phyloP scores from a whole-genome alignment of 2,888 invertebrate genomes.

The Thecophora atra region DNA sequence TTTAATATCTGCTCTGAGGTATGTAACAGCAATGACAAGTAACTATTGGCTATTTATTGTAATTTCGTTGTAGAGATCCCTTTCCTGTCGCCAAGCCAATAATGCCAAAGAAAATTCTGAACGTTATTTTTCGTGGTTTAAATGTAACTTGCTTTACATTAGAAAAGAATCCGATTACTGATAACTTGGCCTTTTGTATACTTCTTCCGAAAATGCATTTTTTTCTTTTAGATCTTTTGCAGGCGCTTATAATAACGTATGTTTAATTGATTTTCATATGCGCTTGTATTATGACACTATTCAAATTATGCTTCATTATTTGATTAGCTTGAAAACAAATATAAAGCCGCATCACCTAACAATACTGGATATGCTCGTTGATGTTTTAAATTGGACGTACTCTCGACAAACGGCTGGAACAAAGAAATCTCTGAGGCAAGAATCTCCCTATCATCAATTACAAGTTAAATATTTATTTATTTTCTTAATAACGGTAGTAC shows the following conservation, averaged over 20 bases:
- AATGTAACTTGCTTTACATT: slow-evolving; percentile 51
- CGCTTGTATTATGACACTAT: too few relatives aligned
- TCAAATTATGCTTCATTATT: background rate
- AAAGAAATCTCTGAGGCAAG: slow-evolving; percentile 53
- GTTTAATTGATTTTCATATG: slow-evolving; percentile 34
- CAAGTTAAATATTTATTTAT: background rate
- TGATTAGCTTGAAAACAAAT: slow-evolving; percentile 50
- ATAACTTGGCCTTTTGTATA: slow-evolving; percentile 54
- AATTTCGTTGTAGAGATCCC: slow-evolving; percentile 49
- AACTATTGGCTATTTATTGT: background rate
- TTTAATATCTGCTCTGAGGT: slow-evolving; percentile 51
- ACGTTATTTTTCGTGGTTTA: slow-evolving; percentile 54
- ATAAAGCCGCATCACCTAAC: slow-evolving; percentile 49
- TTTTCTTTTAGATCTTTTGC: slow-evolving; percentile 50
- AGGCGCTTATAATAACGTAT: slow-evolving; percentile 52
- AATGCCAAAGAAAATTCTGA: slow-evolving; percentile 52
- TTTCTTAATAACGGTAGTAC: slow-evolving; percentile 39
- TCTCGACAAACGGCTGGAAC: slow-evolving; percentile 47
- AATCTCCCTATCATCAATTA: background rate
- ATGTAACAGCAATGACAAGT: slow-evolving; percentile 16
- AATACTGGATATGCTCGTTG: slow-evolving; percentile 50
- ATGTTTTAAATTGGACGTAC: slow-evolving; percentile 56
- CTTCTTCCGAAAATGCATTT: slow-evolving; percentile 54
- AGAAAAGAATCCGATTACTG: slow-evolving; percentile 52
- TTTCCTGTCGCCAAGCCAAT: slow-evolving; percentile 57